A percentile compares a stretch with the other conserved stretches of the same genome.
phyloP scores from a whole-genome alignment of 1,140 invertebrate genomes.

The Pseudachorutes palmiensis region DNA sequence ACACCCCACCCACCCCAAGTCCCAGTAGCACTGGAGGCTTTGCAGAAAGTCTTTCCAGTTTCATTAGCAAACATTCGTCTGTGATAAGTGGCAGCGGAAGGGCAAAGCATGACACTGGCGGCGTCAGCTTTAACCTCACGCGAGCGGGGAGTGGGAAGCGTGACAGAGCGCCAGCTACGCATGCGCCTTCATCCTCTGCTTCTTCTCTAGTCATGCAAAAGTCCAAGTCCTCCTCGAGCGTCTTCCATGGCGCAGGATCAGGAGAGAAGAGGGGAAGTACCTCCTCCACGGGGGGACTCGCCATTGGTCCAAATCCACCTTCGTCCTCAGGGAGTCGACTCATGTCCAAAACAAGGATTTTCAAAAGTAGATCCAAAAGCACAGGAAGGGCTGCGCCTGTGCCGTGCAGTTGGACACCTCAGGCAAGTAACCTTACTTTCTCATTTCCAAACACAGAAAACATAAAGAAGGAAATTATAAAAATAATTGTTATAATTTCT shows the following conservation, averaged over 20 bases:
- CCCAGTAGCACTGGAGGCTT: background rate
- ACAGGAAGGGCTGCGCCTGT: slow-evolving; percentile 13
- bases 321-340: slow-evolving; percentile 18
- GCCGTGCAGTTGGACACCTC: slow-evolving; percentile 33
- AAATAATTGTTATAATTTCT: no score
- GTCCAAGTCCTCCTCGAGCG: slow-evolving; percentile 73
- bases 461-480: background rate
- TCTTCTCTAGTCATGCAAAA: slow-evolving; percentile 66
- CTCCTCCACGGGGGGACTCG: background rate
- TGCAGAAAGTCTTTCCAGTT: slow-evolving; percentile 6
- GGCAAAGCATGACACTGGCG: no score
- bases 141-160: background rate
- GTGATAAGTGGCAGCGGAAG: background rate
- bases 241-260: no score
- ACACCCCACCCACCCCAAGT: slow-evolving; percentile 9
- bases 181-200: background rate
- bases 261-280: slow-evolving; percentile 59
- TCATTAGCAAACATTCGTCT: background rate
- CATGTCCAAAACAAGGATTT: slow-evolving; percentile 31
- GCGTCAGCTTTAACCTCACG: background rate
- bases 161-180: background rate
- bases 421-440: slow-evolving; percentile 17
- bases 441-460: background rate
- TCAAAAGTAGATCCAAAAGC: slow-evolving; percentile 30
- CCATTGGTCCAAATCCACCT: background rate